A percentile compares a stretch with the other conserved stretches of the same genome.
phyloP scores from a whole-genome alignment of 2,797 vertebrate genomes.

The Triplophysa yarkandensis region DNA sequence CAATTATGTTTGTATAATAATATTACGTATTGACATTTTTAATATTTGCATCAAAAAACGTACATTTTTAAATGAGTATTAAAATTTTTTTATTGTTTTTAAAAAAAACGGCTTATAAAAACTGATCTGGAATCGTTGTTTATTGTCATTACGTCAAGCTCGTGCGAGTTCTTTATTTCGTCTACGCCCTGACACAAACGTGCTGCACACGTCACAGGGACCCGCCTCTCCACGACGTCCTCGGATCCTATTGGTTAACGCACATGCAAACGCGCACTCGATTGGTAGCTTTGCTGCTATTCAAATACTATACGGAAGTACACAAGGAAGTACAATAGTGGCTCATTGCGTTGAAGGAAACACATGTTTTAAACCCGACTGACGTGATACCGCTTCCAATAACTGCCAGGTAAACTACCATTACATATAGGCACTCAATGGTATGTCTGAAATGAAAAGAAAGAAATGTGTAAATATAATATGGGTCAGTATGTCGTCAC shows the following conservation, averaged over 20 bases:
- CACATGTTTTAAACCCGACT: slow-evolving; percentile 43
- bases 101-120: too few relatives aligned
- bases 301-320: slow-evolving; percentile 64
- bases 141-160: too few relatives aligned
- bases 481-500: slow-evolving; percentile 2
- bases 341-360: slow-evolving; percentile 59
- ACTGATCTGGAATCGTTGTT: too few relatives aligned
- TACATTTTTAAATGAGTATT: too few relatives aligned
- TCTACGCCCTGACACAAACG: slow-evolving; percentile 57
- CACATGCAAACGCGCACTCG: rapidly evolving
- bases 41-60: too few relatives aligned
- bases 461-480: not conserved
- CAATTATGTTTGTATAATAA: too few relatives aligned
- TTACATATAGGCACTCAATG: too few relatives aligned
- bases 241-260: slow-evolving; percentile 55
- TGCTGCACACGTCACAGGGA: not conserved
- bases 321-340: slow-evolving; percentile 66
- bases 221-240: slow-evolving; percentile 45
- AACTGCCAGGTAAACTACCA: slow-evolving; percentile 28
- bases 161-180: too few relatives aligned
- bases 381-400: slow-evolving; percentile 3
- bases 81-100: too few relatives aligned
- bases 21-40: too few relatives aligned
- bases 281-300: slow-evolving; percentile 61
- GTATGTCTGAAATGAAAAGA: too few relatives aligned